Base-by-base conservation (phyloP, 1,140 invertebrate genomes). In the Drosophila bocqueti region DNA sequence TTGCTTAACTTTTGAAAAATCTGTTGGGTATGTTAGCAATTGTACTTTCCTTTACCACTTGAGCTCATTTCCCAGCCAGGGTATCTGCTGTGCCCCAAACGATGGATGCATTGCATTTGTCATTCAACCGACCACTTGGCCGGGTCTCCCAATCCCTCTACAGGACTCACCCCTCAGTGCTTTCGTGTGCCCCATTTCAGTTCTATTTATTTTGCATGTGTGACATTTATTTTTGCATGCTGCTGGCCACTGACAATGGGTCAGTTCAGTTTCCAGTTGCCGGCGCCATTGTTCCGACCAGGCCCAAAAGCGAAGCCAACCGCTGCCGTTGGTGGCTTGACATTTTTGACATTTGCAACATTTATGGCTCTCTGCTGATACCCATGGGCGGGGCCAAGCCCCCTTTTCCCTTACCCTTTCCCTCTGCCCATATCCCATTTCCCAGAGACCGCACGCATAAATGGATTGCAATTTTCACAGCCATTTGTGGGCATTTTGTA, bases 301-400 rank as follows among this genome's bases (percentile, higher is more conserved):
- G 72, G 60, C 63, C 69, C 60, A 65, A 68, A 71, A 71, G 67
- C 54, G 79, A 55, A 47, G 67, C 57, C 67, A 65, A 79, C 81
- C 76, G 58, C 65, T 79, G 81, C 69, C 69, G 77, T 67, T 87
- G 83, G 72, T 86, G 80, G 85, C 82, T 75, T 83, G 80, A 86
- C 87, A 90, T 81, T 81, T 91, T 66, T 91, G 87, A 89, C 81
- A 89, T 83, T 91, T 79, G 82, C 82, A 85, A 82, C 83, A 89
- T 87, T 83, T 85, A 85, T 83, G 72, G 84, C 76, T 79, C 83
- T 81, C 71, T 83, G 78, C 77, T 84, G 81, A 71, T 64, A 79
- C 62, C 65, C 60, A 26, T 63, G 66, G 82, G 38, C 16, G 31
- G 24, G 26, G 67, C 45, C 62, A 45, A 15, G 47, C 59, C 63